Base-by-base conservation (phyloP, 2,888 invertebrate species). In the Erynnis tages region DNA sequence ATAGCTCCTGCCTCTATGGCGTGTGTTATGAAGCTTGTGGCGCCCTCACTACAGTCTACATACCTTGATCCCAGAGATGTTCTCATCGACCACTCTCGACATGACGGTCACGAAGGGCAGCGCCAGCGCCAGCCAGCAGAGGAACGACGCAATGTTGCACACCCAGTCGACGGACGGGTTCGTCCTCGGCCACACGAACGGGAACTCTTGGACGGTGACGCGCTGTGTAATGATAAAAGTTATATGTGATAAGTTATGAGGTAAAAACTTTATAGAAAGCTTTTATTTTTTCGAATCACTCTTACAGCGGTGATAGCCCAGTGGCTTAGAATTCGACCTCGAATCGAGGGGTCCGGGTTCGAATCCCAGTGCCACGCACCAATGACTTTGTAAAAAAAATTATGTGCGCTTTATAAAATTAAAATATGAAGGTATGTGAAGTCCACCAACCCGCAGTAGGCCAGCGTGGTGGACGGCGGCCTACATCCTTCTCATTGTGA, bases 71-170 rank as follows among this genome's bases (percentile, higher is more conserved):
- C 35, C 55, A 2, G 16, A 49, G 17, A 17, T 34, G 10, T 19
- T 32, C 30, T 38, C 53, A 46, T 27, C 54, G 32, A 16, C 53
- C 27, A 47, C 32, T 16, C 11, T 43, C 13, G 34, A 27, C 29
- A 34, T 94, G 93, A 71, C 94, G 94, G 57, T 95, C 73, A 54
- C 94, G 90, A 40, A 94, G 91, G 40, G 94, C 79, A 10, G 90
- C 30, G 63, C 91, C 91, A 19, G 93, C 93, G 16, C 23, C 37
- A 21, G 11, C 45, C 40, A 55, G 37, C 21, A 46, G 21, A 11
- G 49, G 21, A 4, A n/a, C 23, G 40, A n/a, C 17, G 41, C 53
- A 6, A 49, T 2, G 7, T n/a, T 8, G 16, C 49, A 49, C 19
- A 41, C 37, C 16, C 34, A 4, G 17, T 11, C 37, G 4, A 29